Evolutionary conservation across 2,113 vertebrate genomes (phyloP), one percentile per base, ranked within the genome.

Genomic region (Aix galericulata): DNA sequence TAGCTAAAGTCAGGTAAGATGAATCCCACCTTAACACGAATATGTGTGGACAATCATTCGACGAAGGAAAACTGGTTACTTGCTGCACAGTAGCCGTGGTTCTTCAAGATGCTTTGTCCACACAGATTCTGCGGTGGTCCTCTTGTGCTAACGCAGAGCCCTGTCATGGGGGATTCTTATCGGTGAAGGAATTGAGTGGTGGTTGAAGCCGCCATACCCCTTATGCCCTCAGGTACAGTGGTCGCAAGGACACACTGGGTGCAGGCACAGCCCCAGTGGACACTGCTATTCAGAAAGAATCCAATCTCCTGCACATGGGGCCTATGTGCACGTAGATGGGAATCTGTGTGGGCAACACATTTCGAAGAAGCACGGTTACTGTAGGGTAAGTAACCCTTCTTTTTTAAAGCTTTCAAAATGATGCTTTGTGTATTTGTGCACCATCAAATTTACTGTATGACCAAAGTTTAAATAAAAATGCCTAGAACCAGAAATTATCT

Each of bases 311-410:
- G 96, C 96, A 97, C 96, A 97, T 85, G 96, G 91, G 96, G 96
- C 95, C 91, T 96, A 81, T 97, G 96, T 97, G 96, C 96, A 97
- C 96, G 77, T 96, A 97, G 96, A 97, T 97, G 96, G 96, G 96
- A 97, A 97, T 97, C 96, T 97, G 96, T 97, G 96, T 97, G 96
- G 96, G 91, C 96, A 97, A 97, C 95, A 97, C 96, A 97, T 97
- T 97, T 97, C 96, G 95, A 97, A 97, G 96, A 97, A 97, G 96
- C 96, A 95, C 96, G 94, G 96, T 96, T 97, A 97, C 96, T 97
- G 96, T 97, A 97, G 95, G 96, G 96, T 97, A 97, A 97, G 96
- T 97, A 97, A 94, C 96, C 96, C 94, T 92, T 96, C 94, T 96
- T 96, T 97, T 96, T 89, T 97, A 96, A 96, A 97, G 94, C 88